These are phyloP conservation scores for Crenuchus spilurus DNA, from an alignment of 2,797 vertebrate genomes.

Conservation along the genomic window DNA sequence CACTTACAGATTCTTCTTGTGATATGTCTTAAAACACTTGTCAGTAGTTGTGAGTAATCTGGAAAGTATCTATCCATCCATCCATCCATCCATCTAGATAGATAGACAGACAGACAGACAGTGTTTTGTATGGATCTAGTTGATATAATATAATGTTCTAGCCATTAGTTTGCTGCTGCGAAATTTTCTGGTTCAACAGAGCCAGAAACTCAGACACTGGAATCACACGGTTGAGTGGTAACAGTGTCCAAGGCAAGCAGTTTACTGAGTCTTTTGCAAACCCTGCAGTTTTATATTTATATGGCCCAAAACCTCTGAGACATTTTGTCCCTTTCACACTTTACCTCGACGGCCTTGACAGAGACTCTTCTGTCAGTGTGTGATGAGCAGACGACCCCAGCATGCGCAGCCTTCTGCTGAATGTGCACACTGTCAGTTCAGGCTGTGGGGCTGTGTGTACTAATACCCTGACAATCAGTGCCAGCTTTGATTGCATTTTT, in stretches of 20 bases:
- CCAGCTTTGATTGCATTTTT: conserved; percentile 37
- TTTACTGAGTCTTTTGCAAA: conserved; percentile 45
- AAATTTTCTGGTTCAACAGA: conserved; percentile 12
- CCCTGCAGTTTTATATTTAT: conserved; percentile 29
- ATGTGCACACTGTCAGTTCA: conserved; percentile 40
- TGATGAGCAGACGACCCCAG: conserved; percentile 44
- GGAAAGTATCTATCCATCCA: no score
- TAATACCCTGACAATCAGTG: conserved; percentile 54
- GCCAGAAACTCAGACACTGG: neutral
- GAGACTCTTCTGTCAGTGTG: conserved; percentile 40
- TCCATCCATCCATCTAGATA: no score
- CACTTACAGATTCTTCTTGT: no score
- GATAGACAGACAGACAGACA: no score
- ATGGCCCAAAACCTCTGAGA: conserved; percentile 22
- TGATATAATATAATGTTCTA: no score
- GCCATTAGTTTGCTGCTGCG: neutral
- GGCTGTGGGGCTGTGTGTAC: neutral
- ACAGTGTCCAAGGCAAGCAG: neutral
- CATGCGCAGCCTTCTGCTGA: conserved; percentile 42
- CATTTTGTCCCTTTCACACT: conserved; percentile 11
- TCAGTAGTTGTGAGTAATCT: no score
- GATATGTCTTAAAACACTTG: no score
- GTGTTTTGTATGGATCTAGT: no score
- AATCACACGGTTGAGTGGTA: neutral
- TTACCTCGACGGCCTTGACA: conserved; percentile 24